Evolutionary conservation across 2,797 vertebrate species (phyloP).

Genomic region (Nothura maculosa): DNA sequence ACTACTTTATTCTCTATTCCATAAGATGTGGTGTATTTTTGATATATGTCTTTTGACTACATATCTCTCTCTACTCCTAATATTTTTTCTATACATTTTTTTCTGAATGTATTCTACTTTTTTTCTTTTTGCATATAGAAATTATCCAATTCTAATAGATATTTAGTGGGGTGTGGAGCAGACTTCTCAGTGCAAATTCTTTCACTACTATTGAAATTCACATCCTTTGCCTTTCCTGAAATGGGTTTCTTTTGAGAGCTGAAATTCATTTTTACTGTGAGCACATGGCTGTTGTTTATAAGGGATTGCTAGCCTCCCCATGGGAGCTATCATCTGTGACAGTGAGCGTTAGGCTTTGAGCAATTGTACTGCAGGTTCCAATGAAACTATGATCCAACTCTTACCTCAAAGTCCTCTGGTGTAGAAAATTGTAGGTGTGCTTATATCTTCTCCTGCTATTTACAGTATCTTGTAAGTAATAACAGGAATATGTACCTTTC

Average conservation of each 20-base stretch:
- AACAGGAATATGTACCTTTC: background rate
- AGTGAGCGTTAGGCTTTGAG: conserved; percentile 43
- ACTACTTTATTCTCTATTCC: background rate
- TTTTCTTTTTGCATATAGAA: background rate
- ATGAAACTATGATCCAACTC: background rate
- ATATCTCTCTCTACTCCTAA: background rate
- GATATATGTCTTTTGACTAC: background rate
- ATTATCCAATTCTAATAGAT: conserved; percentile 30
- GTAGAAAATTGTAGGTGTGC: background rate
- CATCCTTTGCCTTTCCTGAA: background rate
- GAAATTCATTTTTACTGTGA: conserved; percentile 48
- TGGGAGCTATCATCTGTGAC: conserved; percentile 24
- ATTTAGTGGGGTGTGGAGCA: conserved; percentile 27
- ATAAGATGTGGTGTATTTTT: background rate
- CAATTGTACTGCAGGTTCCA: background rate
- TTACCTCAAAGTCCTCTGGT: background rate
- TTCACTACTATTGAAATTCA: conserved; percentile 40
- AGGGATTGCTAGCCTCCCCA: background rate
- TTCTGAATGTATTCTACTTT: background rate
- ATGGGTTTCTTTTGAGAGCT: conserved; percentile 9
- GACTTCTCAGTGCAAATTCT: conserved; percentile 4
- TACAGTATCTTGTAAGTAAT: background rate
- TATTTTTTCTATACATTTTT: background rate
- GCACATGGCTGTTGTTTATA: conserved; percentile 31
- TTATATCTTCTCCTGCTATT: background rate